phyloP scores from a whole-genome alignment of 1,140 invertebrate genomes.

The Drosophila albomicans region DNA sequence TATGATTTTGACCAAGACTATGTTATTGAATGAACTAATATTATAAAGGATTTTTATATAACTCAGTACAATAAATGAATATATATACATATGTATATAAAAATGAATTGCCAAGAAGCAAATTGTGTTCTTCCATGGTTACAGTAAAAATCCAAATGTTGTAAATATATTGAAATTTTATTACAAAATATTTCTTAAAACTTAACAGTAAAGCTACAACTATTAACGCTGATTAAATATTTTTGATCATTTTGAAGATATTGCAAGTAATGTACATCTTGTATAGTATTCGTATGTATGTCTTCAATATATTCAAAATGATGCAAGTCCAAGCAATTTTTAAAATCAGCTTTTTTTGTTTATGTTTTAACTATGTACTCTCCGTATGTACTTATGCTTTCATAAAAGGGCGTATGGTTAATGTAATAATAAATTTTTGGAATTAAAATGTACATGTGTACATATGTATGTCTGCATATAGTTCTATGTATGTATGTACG shows the following conservation, averaged over 20 bases:
- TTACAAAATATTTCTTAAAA: conserved; percentile 74
- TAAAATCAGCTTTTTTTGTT: conserved; percentile 57
- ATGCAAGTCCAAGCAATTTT: conserved; percentile 59
- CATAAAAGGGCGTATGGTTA: conserved; percentile 53
- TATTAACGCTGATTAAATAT: conserved; percentile 71
- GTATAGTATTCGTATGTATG: conserved; percentile 10
- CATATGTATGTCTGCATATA: conserved; percentile 40
- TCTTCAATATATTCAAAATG: conserved; percentile 49
- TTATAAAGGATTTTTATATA: conserved; percentile 29
- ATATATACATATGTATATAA: conserved; percentile 21
- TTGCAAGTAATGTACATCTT: conserved; percentile 34
- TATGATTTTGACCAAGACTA: conserved; percentile 87
- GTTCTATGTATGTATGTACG: conserved; percentile 12
- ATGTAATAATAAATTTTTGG: conserved; percentile 69
- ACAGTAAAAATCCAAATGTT: conserved; percentile 33
- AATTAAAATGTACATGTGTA: conserved; percentile 70
- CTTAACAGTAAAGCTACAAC: conserved; percentile 73
- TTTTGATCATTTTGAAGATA: conserved; percentile 72
- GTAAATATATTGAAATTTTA: conserved; percentile 78
- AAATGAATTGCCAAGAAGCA: conserved; percentile 11
- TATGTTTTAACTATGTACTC: conserved; percentile 44
- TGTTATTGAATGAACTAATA: conserved; percentile 62
- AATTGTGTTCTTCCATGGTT: conserved; percentile 11
- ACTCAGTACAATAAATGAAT: conserved; percentile 14
- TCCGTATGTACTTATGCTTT: conserved; percentile 53